These are phyloP conservation scores for Salticus scenicus DNA, from an alignment of 2,888 invertebrate genomes.

Conservation along the genomic window DNA sequence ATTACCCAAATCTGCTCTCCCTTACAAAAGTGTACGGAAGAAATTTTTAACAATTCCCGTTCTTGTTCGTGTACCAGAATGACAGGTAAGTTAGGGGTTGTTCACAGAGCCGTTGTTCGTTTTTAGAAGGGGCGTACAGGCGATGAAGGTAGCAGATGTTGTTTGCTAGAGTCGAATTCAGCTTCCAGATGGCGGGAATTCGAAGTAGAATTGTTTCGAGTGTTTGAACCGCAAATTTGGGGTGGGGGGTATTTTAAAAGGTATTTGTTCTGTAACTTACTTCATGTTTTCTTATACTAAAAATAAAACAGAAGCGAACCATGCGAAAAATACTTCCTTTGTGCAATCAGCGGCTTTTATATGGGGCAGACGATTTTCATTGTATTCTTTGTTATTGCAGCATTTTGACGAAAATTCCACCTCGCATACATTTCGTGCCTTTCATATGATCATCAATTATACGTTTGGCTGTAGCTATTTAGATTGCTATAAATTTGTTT, in stretches of 20 bases:
- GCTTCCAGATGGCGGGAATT: constrained; percentile 7
- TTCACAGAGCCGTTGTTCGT: constrained; percentile 1
- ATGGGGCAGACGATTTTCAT: too few relatives aligned
- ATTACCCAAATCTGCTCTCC: constrained; percentile 10
- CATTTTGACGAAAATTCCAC: too few relatives aligned
- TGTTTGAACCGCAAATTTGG: constrained; percentile 22
- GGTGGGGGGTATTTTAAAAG: neutral
- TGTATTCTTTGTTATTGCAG: too few relatives aligned
- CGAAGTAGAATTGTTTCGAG: neutral
- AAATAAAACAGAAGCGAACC: neutral
- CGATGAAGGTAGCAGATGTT: constrained; percentile 9
- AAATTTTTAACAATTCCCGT: neutral
- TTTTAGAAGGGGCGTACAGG: neutral
- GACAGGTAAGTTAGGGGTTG: constrained; percentile 8
- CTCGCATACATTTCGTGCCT: too few relatives aligned
- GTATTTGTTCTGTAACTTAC: neutral
- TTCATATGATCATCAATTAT: too few relatives aligned
- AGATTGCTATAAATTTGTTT: too few relatives aligned
- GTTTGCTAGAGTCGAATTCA: neutral
- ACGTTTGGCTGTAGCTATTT: too few relatives aligned
- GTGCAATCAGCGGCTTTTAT: too few relatives aligned
- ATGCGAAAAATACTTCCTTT: too few relatives aligned
- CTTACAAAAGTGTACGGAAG: neutral
- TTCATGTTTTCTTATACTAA: neutral
- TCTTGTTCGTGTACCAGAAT: constrained; percentile 10